Conservation (phyloP, 2,113 vertebrate genomes). For the Bos taurus region DNA sequence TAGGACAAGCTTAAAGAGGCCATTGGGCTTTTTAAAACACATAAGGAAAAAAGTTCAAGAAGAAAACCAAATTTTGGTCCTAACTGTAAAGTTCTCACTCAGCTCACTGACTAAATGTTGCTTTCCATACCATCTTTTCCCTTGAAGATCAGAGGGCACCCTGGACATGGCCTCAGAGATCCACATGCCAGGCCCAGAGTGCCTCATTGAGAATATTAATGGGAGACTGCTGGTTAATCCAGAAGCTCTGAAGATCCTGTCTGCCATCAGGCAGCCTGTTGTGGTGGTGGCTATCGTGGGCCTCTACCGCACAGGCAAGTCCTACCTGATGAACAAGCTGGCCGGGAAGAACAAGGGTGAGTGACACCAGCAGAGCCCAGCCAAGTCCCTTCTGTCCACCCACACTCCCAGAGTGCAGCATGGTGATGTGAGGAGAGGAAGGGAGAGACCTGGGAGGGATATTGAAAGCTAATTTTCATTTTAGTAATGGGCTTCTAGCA, state of each 20-base stretch:
- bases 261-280: slow-evolving; percentile 2
- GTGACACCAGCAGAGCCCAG: neutral
- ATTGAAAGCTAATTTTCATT: neutral
- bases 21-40: neutral
- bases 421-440: neutral
- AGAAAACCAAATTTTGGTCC: neutral
- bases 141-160: neutral
- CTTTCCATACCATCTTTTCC: neutral
- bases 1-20: neutral
- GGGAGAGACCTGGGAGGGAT: neutral
- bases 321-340: slow-evolving; percentile 70
- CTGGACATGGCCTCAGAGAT: neutral
- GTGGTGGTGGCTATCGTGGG: slow-evolving; percentile 64
- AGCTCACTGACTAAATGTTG: neutral
- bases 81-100: neutral
- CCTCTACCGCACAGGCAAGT: slow-evolving; percentile 65
- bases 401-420: neutral
- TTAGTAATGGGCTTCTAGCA: no score
- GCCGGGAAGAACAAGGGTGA: slow-evolving; percentile 36
- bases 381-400: fast-evolving
- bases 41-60: neutral
- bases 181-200: neutral
- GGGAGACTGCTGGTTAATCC: neutral
- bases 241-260: slow-evolving; percentile 13
- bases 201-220: slow-evolving; percentile 49